Base-by-base conservation (phyloP, 1,140 invertebrate genomes). In the Nasonia vitripennis region DNA sequence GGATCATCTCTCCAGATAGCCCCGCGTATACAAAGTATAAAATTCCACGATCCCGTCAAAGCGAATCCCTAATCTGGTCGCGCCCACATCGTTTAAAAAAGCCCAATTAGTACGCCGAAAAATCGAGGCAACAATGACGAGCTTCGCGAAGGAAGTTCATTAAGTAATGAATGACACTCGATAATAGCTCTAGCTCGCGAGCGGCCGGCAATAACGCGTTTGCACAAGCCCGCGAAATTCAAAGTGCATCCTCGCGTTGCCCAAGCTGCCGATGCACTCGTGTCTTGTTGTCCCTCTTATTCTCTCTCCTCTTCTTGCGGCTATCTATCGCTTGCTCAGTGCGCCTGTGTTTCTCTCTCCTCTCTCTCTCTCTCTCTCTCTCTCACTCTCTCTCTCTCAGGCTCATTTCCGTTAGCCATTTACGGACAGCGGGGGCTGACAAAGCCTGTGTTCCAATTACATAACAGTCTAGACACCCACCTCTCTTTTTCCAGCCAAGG, bases 391-490 rank as follows among this genome's bases (percentile, higher is more conserved):
- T 14, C 9, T 31, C 14, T 27, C 55, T 31, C 10, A 83, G 80
- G 45, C 85, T 82, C 85, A 86, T 86, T 86, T 86, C 85, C 85
- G 85, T 82, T 86, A 86, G 74, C 85, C 85, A 86, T 86, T 86
- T 86, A 86, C 62, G 75, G 85, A 75, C n/a, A 78, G 85, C 80
- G 85, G 80, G 85, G 85, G 85, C 85, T 86, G 85, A 82, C 85
- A 86, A 86, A 86, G 85, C 41, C 80, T 78, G 67, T 86, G 85
- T 86, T 86, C 85, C 85, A 86, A 86, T 86, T 86, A 86, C 85
- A 86, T 86, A 86, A 86, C 85, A 86, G 85, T 86, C 85, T 86
- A 86, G 85, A 86, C 85, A 86, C 85, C 85, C 80, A 86, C 85
- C 81, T 86, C 48, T 86, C 75, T n/a, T 83, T 78, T 73, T 70